Base-by-base conservation (phyloP, 2,797 vertebrate species). In the Xenentodon cancila region DNA sequence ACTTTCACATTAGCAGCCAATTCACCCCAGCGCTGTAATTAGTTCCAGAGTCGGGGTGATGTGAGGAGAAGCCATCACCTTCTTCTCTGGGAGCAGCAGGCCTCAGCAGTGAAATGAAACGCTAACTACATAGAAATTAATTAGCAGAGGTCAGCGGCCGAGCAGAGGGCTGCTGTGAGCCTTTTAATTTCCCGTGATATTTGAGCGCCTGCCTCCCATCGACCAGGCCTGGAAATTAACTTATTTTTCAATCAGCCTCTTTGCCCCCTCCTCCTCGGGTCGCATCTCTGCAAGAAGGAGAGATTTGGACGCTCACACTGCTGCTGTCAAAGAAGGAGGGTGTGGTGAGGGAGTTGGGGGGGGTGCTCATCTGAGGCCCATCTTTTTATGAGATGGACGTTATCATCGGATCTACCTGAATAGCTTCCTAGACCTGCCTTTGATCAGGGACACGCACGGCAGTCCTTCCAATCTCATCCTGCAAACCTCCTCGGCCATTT, bases 161-260 rank as follows among this genome's bases (percentile, higher is more conserved):
- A 78, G 79, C 83, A 71, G 20, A 54, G 70, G 75, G 88, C 88
- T 93, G 93, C 86, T 92, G 53, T 46, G 92, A 94, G 93, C 92
- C 90, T 81, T 97, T 97, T 99, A 97, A 99, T 99, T 98, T 98
- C 97, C 97, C 97, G 93, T 96, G 97, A 96, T 97, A 97, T 97
- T 97, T 98, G 94, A 94, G 92, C 86, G 94, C 95, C 95, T 95
- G 95, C 95, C 95, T 94, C 94, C 94, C 95, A 97, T 98, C 95
- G 96, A 98, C 97, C 95, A 93, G 94, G 94, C 92, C 93, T 94
- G 95, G 86, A 98, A 98, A 99, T 99, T 96, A 97, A 98, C 96
- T 97, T 97, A 96, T 98, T 98, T 99, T 98, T 98, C 96, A 98
- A 98, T 99, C 97, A 98, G 95, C 93, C 94, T 91, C 89, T 85